These are phyloP conservation scores for Daphoenositta chrysoptera DNA, from an alignment of 2,113 vertebrate species.

Conservation along the genomic window DNA sequence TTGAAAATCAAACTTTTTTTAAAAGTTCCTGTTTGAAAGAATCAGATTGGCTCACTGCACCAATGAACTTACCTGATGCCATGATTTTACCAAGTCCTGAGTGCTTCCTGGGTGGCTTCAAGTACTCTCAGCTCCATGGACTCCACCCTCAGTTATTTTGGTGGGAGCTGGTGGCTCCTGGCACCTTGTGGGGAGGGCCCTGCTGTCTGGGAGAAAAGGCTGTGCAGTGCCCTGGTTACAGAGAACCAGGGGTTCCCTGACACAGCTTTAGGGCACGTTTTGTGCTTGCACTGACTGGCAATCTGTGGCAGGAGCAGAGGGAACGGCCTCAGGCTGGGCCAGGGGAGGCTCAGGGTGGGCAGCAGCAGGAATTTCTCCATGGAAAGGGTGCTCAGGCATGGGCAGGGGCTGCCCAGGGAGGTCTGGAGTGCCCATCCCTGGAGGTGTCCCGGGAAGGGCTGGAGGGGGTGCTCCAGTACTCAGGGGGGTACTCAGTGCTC, in stretches of 20 bases:
- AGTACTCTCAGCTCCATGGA: background rate
- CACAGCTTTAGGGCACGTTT: too few species aligned
- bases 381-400: fast-evolving
- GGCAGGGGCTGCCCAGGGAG: background rate
- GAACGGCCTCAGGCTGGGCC: background rate
- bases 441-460: background rate
- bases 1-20: background rate
- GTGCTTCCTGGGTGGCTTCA: background rate
- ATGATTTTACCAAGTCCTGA: background rate
- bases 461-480: background rate
- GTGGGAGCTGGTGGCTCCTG: background rate
- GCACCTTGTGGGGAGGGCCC: background rate
- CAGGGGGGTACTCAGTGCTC: background rate
- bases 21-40: background rate
- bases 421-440: background rate
- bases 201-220: background rate
- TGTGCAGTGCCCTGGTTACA: background rate
- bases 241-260: background rate
- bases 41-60: background rate
- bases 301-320: background rate
- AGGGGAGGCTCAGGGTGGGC: background rate
- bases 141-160: background rate
- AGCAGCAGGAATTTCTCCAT: background rate
- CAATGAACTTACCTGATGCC: background rate
- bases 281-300: background rate